These are phyloP conservation scores for Corythornis cristatus DNA, from an alignment of 2,113 vertebrate species.

Conservation along the genomic window DNA sequence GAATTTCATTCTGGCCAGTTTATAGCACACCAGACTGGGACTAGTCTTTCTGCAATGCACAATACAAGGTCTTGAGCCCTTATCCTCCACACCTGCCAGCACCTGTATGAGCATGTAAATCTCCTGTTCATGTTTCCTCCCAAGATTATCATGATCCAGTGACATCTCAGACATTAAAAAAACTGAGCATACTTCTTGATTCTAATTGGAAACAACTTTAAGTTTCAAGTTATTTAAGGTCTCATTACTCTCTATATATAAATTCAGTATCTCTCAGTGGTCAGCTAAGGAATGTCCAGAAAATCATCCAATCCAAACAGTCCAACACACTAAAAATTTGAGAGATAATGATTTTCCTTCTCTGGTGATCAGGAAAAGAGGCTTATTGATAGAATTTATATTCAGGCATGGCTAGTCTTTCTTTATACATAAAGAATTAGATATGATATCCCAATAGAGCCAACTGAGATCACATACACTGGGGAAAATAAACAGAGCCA, in stretches of 20 bases:
- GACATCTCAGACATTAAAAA: neutral
- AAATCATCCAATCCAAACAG: conserved; percentile 30
- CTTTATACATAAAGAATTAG: neutral
- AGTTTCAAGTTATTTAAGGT: neutral
- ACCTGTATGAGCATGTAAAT: neutral
- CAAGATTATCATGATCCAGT: neutral
- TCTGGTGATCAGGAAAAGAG: conserved; percentile 32
- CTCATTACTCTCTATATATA: neutral
- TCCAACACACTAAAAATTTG: neutral
- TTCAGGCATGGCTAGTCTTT: neutral
- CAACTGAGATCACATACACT: neutral
- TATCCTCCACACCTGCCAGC: neutral
- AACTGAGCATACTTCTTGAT: neutral
- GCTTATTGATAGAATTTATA: conserved; percentile 12
- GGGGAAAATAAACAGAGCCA: neutral
- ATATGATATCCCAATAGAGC: neutral
- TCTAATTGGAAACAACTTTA: neutral
- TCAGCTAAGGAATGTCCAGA: neutral
- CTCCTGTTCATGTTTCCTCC: neutral
- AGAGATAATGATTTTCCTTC: neutral
- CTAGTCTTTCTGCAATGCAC: neutral
- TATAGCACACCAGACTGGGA: neutral
- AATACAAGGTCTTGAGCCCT: neutral
- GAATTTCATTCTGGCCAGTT: neutral
- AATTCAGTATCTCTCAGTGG: neutral